Base-by-base conservation (phyloP, 1,140 invertebrate species). In the Apis laboriosa region DNA sequence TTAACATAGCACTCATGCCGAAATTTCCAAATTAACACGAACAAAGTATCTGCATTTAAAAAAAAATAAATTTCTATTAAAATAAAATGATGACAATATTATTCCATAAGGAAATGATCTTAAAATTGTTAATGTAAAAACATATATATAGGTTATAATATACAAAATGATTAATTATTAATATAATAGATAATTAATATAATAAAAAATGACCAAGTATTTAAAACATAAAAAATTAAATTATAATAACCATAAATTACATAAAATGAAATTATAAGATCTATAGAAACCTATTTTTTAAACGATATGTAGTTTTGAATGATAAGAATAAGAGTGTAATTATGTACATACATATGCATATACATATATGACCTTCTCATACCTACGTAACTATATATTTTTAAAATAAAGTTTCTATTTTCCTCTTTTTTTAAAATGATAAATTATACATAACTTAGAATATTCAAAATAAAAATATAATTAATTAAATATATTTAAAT, bases 1-100 rank as follows among this genome's bases (percentile, higher is more conserved):
- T 89, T 34, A 94, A 76, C 7, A 86, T 89, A 12, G 87, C 88
- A 84, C 92, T 91, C 17, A 84, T 86, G 77, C 21, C 78, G 78
- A 56, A 56, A 67, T 55, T 58, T 68, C 70, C 8, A 34, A 68
- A 68, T 19, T 67, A 70, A 68, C 24, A 24, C 1, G 51, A 75
- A 49, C 9, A 24, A 49, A 60, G 43, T 77, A 82, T 70, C 80
- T 82, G 56, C 7, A 82, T 77, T 19, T 55, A 60, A n/a, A 51
- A 34, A 24, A 3, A 12, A n/a, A 61, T 12, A 19, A 68, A 34
- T 1, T 4, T 67, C 5, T 17, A 11, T 68, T 51, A 77, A 19
- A 77, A 43, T 43, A 8, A 28, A 5, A 24, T 0, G 11, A 66
- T 49, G 9, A 58, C 3, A 53, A 15, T 17, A 4, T 58, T 53